These are phyloP conservation scores for Dicentrarchus labrax DNA, from an alignment of 2,113 vertebrate species.

Conservation along the genomic window DNA sequence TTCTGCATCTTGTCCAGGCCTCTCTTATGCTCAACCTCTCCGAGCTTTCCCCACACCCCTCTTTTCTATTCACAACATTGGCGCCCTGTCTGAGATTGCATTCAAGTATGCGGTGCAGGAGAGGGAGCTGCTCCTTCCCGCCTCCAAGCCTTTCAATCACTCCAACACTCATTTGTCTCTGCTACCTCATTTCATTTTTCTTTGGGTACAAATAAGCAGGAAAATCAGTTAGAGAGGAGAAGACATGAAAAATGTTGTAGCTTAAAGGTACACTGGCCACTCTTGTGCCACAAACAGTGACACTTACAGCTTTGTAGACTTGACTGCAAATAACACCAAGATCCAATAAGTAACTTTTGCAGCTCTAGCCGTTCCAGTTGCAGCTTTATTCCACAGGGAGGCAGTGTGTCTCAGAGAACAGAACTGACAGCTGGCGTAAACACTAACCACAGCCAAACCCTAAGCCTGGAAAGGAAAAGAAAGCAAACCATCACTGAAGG, in stretches of 20 bases:
- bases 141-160: not conserved
- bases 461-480: conserved; percentile 25
- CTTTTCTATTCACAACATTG: not conserved
- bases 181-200: not conserved
- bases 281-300: not conserved
- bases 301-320: not conserved
- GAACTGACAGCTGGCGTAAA: conserved; percentile 49
- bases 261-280: not conserved
- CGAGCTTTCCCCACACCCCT: not conserved
- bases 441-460: conserved; percentile 30
- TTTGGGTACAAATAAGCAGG: not conserved
- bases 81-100: not conserved
- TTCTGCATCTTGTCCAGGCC: not conserved
- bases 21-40: too few relatives aligned
- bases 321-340: not conserved
- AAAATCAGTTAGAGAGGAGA: not conserved
- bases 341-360: not conserved
- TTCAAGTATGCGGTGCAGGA: not conserved
- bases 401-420: conserved; percentile 61
- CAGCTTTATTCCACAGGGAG: conserved; percentile 56
- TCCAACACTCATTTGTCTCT: not conserved
- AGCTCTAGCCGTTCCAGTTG: not conserved
- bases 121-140: not conserved
- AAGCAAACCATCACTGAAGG: conserved; percentile 16
- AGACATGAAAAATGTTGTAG: not conserved